phyloP scores from a whole-genome alignment of 1,140 invertebrate species.

The Belonocnema kinseyi region DNA sequence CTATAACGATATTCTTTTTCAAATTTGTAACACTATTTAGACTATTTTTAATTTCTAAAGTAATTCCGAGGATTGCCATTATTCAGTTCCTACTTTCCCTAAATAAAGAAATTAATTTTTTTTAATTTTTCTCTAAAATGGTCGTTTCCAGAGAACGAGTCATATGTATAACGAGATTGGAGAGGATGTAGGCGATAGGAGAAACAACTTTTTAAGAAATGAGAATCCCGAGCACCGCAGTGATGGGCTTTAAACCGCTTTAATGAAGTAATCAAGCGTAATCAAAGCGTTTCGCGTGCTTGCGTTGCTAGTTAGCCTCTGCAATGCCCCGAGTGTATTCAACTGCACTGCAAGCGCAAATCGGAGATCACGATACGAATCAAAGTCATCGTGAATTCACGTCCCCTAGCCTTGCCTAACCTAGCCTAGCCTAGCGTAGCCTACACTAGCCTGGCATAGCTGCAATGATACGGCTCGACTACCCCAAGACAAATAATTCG shows the following conservation, averaged over 20 bases:
- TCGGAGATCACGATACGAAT: conserved; percentile 30
- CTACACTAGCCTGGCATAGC: no score
- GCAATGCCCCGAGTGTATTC: conserved; percentile 25
- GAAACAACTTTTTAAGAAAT: conserved; percentile 1
- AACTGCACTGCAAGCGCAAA: conserved; percentile 9
- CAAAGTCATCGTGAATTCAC: conserved; percentile 16
- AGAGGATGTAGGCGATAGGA: neutral
- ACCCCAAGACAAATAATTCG: neutral
- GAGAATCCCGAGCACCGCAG: conserved; percentile 15
- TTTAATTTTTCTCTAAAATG: no score
- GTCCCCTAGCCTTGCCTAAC: neutral
- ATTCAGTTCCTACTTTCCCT: no score
- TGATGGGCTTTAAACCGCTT: conserved; percentile 27
- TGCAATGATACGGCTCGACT: neutral
- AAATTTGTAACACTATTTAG: no score
- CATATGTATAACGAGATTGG: conserved; percentile 2
- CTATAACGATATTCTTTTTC: no score
- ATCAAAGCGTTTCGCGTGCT: conserved; percentile 31
- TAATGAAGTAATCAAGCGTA: conserved; percentile 31
- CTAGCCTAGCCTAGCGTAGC: no score
- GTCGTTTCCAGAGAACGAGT: no score
- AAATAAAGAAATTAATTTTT: no score
- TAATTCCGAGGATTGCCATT: no score
- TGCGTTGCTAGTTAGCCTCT: conserved; percentile 23
- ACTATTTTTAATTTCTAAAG: no score